Evolutionary conservation across 2,797 vertebrate species (phyloP).

Genomic region (Rhadinocentrus ornatus): DNA sequence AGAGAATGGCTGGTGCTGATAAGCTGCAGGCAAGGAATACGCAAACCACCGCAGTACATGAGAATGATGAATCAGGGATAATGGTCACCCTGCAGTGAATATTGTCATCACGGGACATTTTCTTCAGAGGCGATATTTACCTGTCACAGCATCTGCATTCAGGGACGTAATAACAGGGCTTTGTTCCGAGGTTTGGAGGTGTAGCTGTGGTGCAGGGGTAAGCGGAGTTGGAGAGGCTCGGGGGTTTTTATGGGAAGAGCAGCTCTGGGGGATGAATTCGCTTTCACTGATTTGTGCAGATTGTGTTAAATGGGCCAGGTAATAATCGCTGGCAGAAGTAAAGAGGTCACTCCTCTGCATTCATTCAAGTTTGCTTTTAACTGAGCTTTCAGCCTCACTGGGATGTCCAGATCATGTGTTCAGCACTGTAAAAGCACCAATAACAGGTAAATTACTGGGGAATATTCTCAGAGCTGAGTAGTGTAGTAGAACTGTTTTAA

Average conservation of each 20-base stretch:
- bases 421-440: background rate
- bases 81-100: conserved; percentile 77
- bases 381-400: conserved; percentile 4
- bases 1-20: conserved; percentile 76
- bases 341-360: conserved; percentile 78
- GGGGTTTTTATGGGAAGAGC: conserved; percentile 31
- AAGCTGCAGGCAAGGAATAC: conserved; percentile 80
- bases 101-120: conserved; percentile 82
- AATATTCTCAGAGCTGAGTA: background rate
- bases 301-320: conserved; percentile 93
- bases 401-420: background rate
- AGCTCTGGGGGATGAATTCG: conserved; percentile 69
- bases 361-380: conserved; percentile 33
- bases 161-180: conserved; percentile 69
- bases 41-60: conserved; percentile 74
- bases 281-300: conserved; percentile 86
- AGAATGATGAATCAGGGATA: conserved; percentile 84
- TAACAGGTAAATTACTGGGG: background rate
- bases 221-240: conserved; percentile 43
- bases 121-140: conserved; percentile 83
- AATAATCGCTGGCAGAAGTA: conserved; percentile 86
- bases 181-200: conserved; percentile 70
- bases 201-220: conserved; percentile 39
- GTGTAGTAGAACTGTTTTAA: background rate
- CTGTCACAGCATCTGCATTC: conserved; percentile 75